phyloP scores from a whole-genome alignment of 2,888 invertebrate species.

The Taphrorychus bicolor region DNA sequence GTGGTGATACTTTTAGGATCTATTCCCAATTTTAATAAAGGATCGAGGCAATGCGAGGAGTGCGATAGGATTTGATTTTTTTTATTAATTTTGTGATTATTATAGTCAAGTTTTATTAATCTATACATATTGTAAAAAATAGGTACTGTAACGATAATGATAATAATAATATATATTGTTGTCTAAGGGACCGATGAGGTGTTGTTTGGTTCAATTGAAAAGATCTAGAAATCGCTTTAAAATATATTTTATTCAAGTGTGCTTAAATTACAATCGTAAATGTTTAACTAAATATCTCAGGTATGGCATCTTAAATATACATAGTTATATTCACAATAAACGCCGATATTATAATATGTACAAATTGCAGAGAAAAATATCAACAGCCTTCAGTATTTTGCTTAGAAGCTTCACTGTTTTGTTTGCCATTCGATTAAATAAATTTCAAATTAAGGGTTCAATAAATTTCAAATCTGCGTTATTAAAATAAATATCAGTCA shows the following conservation, averaged over 20 bases:
- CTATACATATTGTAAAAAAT: constrained; percentile 35
- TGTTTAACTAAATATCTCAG: constrained; percentile 40
- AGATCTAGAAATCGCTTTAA: constrained; percentile 16
- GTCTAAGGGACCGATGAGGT: constrained; percentile 33
- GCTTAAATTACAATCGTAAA: constrained; percentile 21
- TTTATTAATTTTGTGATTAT: constrained; percentile 17
- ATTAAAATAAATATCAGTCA: constrained; percentile 30
- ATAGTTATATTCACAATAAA: neutral
- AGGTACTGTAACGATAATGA: constrained; percentile 9
- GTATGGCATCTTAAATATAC: constrained; percentile 40
- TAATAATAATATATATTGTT: constrained; percentile 27
- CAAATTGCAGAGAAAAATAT: constrained; percentile 20
- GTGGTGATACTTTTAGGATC: neutral
- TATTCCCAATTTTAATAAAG: neutral
- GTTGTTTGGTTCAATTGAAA: neutral
- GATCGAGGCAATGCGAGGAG: neutral
- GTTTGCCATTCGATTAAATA: neutral
- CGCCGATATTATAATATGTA: constrained; percentile 10
- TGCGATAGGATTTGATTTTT: neutral
- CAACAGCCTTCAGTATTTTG: no score
- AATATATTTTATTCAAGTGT: constrained; percentile 34
- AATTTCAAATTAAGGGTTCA: neutral
- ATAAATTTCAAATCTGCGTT: neutral
- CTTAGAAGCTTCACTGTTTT: no score
- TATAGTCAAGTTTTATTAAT: constrained; percentile 21